Conservation (phyloP, 2,888 invertebrate genomes). For the Strigamia maritima region DNA sequence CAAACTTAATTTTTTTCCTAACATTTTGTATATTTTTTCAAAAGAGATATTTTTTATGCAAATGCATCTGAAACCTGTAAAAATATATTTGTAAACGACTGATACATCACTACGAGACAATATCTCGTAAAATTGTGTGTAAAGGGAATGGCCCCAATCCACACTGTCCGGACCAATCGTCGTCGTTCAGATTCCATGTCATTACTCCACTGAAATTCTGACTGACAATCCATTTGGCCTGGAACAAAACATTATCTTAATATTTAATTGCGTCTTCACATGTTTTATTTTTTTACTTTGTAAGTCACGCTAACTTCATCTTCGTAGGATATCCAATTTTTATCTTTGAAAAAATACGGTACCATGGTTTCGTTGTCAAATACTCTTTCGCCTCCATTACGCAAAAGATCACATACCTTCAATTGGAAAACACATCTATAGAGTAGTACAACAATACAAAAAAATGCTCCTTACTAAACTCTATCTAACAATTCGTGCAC, state of each 20-base stretch:
- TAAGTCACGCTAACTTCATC: slow-evolving; percentile 65
- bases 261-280: background rate
- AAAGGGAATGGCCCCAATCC: background rate
- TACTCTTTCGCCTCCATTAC: slow-evolving; percentile 54
- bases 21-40: no score
- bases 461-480: background rate
- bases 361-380: slow-evolving; percentile 70
- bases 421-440: no score
- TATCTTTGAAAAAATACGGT: slow-evolving; percentile 67
- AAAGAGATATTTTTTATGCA: no score
- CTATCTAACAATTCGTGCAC: no score
- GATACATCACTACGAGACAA: background rate
- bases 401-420: slow-evolving; percentile 1
- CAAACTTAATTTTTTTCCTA: no score
- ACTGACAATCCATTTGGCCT: slow-evolving; percentile 35
- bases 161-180: slow-evolving; percentile 11
- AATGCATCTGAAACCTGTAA: no score
- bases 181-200: slow-evolving; percentile 34
- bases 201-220: slow-evolving; percentile 31
- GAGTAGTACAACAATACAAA: background rate
- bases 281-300: slow-evolving; percentile 58
- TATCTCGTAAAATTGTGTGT: background rate
- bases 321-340: slow-evolving; percentile 82
- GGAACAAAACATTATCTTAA: background rate
- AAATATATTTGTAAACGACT: no score